Percentiles rank a stretch among this genome's conserved stretches.
Conservation (phyloP, 2,888 invertebrate genomes). For the Stratiomys singularior region DNA sequence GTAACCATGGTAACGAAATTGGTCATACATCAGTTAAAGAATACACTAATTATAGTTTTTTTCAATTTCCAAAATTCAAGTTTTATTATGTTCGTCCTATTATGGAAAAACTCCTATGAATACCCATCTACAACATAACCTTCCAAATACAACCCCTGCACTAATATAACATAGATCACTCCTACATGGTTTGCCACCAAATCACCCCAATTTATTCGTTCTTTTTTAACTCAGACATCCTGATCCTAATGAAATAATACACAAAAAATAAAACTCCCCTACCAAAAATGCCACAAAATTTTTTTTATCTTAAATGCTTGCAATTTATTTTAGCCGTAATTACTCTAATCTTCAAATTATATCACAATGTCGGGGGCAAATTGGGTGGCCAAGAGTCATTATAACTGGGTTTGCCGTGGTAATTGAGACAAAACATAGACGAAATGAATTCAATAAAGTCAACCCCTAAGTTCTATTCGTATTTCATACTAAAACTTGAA, state of each 20-base stretch:
- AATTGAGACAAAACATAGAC: neutral
- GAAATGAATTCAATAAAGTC: neutral
- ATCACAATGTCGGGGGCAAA: constrained; percentile 48
- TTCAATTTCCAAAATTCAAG: no score
- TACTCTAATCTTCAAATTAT: constrained; percentile 52
- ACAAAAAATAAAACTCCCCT: neutral
- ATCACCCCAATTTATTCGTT: no score
- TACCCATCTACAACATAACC: no score
- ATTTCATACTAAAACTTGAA: neutral
- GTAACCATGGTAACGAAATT: no score
- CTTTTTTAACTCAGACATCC: neutral
- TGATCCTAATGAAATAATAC: neutral
- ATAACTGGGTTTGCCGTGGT: neutral
- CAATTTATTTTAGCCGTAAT: constrained; percentile 52
- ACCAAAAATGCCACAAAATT: constrained; percentile 6
- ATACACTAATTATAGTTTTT: no score
- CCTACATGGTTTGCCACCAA: no score
- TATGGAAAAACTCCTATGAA: no score
- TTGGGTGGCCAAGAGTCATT: neutral
- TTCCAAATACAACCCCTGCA: no score
- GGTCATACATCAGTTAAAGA: no score
- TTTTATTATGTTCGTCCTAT: no score
- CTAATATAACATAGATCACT: no score
- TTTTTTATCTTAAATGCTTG: constrained; percentile 50
- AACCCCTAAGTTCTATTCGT: neutral